phyloP scores from a whole-genome alignment of 2,888 invertebrate species.

The Corythucha ciliata region DNA sequence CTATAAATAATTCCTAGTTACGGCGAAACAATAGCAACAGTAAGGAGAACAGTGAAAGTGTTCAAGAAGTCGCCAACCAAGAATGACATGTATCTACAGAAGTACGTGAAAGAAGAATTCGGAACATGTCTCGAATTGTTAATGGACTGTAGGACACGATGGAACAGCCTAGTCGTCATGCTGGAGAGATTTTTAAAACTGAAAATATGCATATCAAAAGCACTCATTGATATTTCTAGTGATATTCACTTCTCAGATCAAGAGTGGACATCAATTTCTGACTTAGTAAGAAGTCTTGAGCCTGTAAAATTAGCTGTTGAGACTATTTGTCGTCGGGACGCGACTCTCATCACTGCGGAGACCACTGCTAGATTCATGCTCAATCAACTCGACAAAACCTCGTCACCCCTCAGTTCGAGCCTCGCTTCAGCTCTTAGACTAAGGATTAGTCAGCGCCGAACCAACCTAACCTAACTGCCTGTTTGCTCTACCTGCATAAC shows the following conservation, averaged over 20 bases:
- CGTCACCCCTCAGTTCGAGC: background rate
- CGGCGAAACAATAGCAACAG: conserved; percentile 17
- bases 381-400: conserved; percentile 5
- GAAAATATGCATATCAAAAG: conserved; percentile 28
- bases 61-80: conserved; percentile 27
- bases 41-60: conserved; percentile 21
- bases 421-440: background rate
- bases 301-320: conserved; percentile 33
- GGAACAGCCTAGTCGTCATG: conserved; percentile 28
- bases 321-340: conserved; percentile 29
- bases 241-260: conserved; percentile 17
- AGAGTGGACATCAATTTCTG: conserved; percentile 25
- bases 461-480: background rate
- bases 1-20: background rate
- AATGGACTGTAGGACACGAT: conserved; percentile 32
- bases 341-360: conserved; percentile 29
- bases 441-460: conserved; percentile 6
- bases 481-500: conserved; percentile 5
- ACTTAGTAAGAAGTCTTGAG: conserved; percentile 21
- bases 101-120: no score
- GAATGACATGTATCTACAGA: conserved; percentile 28
- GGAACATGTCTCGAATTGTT: conserved; percentile 29
- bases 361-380: conserved; percentile 26
- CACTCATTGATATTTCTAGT: conserved; percentile 29
- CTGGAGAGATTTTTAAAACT: conserved; percentile 3